phyloP scores from a whole-genome alignment of 2,113 vertebrate species.

The Petrocephalus microphthalmus region DNA sequence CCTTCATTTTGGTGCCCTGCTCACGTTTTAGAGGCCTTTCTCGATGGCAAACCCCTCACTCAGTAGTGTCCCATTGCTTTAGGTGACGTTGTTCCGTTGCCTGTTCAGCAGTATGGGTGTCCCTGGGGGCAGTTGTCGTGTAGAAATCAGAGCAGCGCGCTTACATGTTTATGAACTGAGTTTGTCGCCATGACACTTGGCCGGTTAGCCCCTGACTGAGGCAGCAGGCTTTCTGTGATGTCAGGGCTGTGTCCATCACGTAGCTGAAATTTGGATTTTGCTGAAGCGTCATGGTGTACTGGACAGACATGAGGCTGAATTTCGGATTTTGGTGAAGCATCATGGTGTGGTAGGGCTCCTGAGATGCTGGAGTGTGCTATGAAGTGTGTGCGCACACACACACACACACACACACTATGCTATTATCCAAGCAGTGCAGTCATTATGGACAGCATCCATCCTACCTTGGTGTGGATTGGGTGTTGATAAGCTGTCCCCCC shows the following conservation, averaged over 20 bases:
- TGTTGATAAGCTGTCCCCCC: neutral
- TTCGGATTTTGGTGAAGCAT: neutral
- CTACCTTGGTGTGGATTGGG: neutral
- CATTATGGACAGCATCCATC: neutral
- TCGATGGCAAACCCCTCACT: neutral
- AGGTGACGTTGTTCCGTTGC: neutral
- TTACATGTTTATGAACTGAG: neutral
- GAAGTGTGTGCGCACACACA: neutral
- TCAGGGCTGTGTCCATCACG: neutral
- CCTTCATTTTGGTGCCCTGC: neutral
- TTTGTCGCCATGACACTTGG: neutral
- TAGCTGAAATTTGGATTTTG: neutral
- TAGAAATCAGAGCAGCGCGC: neutral
- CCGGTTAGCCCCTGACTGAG: neutral
- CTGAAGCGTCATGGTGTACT: neutral
- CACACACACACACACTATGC: neutral
- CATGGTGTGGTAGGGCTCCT: neutral
- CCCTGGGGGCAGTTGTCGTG: neutral
- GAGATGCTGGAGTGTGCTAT: neutral
- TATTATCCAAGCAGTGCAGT: neutral
- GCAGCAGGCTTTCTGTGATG: neutral
- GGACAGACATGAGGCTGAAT: neutral
- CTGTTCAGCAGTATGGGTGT: neutral
- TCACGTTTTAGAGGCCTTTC: neutral
- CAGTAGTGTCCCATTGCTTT: neutral